Conservation (phyloP, 2,797 vertebrate genomes). For the Bufotes viridis region DNA sequence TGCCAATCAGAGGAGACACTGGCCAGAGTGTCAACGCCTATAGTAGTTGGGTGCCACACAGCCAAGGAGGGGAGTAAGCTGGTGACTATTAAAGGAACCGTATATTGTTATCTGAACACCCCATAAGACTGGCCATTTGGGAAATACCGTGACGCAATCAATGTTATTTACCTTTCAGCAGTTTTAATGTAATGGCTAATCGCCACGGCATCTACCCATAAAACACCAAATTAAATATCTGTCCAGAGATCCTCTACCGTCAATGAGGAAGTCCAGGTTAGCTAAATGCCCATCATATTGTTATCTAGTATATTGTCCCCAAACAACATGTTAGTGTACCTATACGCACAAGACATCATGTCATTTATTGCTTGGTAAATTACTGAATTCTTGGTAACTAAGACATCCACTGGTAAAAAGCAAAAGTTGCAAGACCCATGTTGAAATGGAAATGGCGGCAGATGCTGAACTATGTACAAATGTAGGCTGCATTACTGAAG, state of each 20-base stretch:
- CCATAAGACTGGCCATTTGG: too few relatives aligned
- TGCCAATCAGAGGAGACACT: too few relatives aligned
- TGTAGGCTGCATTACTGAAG: conserved; percentile 36
- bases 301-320: neutral
- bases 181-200: too few relatives aligned
- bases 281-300: neutral
- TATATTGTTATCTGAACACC: too few relatives aligned
- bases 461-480: conserved; percentile 36
- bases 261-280: too few relatives aligned
- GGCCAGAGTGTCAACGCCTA: too few relatives aligned
- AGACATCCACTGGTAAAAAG: neutral
- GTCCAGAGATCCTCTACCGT: too few relatives aligned
- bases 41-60: too few relatives aligned
- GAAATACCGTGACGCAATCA: too few relatives aligned
- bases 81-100: too few relatives aligned
- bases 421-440: neutral
- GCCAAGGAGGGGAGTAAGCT: too few relatives aligned
- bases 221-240: neutral
- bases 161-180: too few relatives aligned
- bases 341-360: neutral
- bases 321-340: neutral
- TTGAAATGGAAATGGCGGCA: conserved; percentile 13
- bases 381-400: neutral
- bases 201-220: neutral
- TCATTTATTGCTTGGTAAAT: neutral